Percentiles rank a stretch among this genome's conserved stretches.
Conservation (phyloP, 2,888 invertebrate genomes). For the Drosophila setosimentum region DNA sequence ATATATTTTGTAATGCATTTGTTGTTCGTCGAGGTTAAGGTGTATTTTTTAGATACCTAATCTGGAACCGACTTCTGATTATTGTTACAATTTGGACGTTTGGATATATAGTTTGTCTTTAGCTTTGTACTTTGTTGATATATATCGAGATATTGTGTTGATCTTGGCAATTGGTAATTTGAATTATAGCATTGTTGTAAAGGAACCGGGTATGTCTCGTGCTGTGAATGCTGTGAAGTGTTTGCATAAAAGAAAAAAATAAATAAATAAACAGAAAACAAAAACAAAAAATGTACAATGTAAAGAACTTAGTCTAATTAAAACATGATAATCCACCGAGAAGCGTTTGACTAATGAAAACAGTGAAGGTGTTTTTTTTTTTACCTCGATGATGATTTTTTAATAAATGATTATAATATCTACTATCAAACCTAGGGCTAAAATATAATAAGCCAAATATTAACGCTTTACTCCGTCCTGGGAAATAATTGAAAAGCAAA, state of each 20-base stretch:
- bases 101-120: slow-evolving; percentile 42
- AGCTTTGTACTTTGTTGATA: slow-evolving; percentile 61
- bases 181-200: slow-evolving; percentile 80
- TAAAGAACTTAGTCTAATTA: slow-evolving; percentile 32
- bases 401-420: neutral
- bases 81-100: slow-evolving; percentile 27
- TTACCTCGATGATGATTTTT: neutral
- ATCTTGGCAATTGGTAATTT: slow-evolving; percentile 66
- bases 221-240: slow-evolving; percentile 85
- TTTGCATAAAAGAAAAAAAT: slow-evolving; percentile 67
- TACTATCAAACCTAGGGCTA: neutral
- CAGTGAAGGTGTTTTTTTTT: neutral
- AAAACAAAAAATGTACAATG: slow-evolving; percentile 44
- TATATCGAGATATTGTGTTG: slow-evolving; percentile 64
- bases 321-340: neutral
- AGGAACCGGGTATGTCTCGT: slow-evolving; percentile 84
- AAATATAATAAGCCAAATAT: neutral
- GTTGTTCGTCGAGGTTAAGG: slow-evolving; percentile 51
- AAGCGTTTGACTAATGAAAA: neutral
- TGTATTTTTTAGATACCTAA: slow-evolving; percentile 36
- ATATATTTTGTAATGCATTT: slow-evolving; percentile 21
- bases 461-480: neutral
- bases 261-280: slow-evolving; percentile 34
- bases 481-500: neutral
- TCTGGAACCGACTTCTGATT: slow-evolving; percentile 48